Percentiles rank a stretch among this genome's conserved stretches.
Conservation (phyloP, 2,113 vertebrate genomes). For the Motacilla alba region DNA sequence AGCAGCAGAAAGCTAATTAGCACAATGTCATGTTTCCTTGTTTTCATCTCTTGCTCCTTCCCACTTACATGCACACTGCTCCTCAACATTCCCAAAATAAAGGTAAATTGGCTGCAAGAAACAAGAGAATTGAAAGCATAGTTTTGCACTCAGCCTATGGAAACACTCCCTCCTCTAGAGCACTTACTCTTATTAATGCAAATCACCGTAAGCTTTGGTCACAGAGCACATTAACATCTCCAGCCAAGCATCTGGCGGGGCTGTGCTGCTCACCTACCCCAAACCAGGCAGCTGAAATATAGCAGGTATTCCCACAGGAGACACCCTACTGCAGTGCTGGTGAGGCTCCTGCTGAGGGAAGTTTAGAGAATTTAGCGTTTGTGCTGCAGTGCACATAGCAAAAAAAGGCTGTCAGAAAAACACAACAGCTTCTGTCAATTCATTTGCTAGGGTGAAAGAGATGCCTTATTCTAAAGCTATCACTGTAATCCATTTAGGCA, state of each 20-base stretch:
- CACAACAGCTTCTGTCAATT: not conserved
- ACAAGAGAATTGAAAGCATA: not conserved
- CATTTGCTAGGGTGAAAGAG: not conserved
- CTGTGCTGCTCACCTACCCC: not conserved
- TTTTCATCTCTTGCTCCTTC: constrained; percentile 3
- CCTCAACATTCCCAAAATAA: not conserved
- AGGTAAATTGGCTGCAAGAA: not conserved
- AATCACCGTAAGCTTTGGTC: not conserved
- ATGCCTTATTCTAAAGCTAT: not conserved
- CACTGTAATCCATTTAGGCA: not conserved
- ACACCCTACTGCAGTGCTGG: not conserved
- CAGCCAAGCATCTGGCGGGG: not conserved
- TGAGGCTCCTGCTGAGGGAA: not conserved
- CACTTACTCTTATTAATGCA: not conserved
- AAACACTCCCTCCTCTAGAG: not conserved
- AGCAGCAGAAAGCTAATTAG: constrained; percentile 8
- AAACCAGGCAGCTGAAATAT: not conserved
- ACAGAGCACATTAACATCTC: not conserved
- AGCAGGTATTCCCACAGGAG: not conserved
- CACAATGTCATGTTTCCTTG: not conserved
- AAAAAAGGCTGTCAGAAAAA: not conserved
- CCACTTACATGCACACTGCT: not conserved
- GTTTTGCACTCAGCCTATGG: not conserved
- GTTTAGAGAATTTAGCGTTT: not conserved
- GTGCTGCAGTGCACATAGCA: not conserved